phyloP scores from a whole-genome alignment of 92 coral and sea anemone genomes.

The Diadumene lineata region DNA sequence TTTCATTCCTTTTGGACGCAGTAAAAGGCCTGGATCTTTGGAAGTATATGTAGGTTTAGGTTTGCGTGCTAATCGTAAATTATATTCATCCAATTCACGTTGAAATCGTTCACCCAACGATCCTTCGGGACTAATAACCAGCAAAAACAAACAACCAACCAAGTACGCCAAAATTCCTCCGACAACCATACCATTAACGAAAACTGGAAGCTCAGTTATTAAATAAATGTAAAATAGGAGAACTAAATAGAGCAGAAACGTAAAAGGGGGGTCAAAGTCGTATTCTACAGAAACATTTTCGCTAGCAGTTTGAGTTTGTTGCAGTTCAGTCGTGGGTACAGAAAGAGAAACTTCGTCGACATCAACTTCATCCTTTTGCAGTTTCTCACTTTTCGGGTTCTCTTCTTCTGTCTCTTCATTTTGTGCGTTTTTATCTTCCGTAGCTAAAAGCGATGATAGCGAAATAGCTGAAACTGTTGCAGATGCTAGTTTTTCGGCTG shows the following conservation, averaged over 20 bases:
- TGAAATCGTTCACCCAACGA: conserved; percentile 79
- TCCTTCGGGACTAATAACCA: conserved; percentile 91
- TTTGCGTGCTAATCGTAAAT: conserved; percentile 45
- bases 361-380: conserved; percentile 22
- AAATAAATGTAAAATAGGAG: conserved; percentile 60
- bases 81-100: conserved; percentile 75
- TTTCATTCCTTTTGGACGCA: conserved; percentile 66
- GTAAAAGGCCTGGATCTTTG: conserved; percentile 65
- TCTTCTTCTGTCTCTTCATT: conserved; percentile 35
- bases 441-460: conserved; percentile 77
- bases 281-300: no score
- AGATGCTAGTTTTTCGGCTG: conserved; percentile 20
- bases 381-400: conserved; percentile 28
- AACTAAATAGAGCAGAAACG: conserved; percentile 60
- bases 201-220: conserved; percentile 70
- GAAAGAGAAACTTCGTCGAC: background rate
- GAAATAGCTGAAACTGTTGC: conserved; percentile 66
- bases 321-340: background rate
- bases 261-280: conserved; percentile 56
- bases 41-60: conserved; percentile 46
- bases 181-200: conserved; percentile 71
- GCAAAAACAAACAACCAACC: conserved; percentile 76
- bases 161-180: conserved; percentile 76
- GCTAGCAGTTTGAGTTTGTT: background rate
- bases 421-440: conserved; percentile 65